Evolutionary conservation across 1,140 invertebrate genomes (phyloP).

Genomic region (Drosophila nigrodunni): DNA sequence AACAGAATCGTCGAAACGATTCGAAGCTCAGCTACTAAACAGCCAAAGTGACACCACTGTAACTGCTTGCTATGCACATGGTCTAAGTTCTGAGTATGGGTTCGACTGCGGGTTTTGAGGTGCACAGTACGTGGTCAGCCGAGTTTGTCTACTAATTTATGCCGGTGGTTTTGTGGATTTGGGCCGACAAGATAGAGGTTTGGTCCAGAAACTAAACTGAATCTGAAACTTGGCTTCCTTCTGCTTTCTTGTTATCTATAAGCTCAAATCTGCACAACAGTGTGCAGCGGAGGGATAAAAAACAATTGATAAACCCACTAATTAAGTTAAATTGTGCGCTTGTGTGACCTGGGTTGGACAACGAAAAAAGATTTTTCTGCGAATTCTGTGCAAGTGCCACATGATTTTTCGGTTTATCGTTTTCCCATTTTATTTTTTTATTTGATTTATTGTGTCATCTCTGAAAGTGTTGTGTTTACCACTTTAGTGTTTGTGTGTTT

Average conservation of each 20-base stretch:
- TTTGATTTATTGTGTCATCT: conserved; percentile 46
- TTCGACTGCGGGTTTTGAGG: neutral
- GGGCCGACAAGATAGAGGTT: conserved; percentile 60
- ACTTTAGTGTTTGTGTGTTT: conserved; percentile 60
- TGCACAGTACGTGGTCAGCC: conserved; percentile 46
- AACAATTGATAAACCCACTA: conserved; percentile 65
- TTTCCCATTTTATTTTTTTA: neutral
- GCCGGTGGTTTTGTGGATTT: conserved; percentile 68
- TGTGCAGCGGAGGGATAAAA: conserved; percentile 57
- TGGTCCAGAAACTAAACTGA: conserved; percentile 35
- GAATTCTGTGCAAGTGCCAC: conserved; percentile 47
- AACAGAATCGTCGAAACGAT: no score
- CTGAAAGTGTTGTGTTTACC: conserved; percentile 46
- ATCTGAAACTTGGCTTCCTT: conserved; percentile 43
- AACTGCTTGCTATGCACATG: no score
- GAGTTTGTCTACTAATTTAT: conserved; percentile 79
- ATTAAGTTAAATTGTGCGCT: conserved; percentile 71
- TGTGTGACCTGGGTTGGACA: conserved; percentile 46
- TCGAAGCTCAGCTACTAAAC: no score
- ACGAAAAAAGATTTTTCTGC: conserved; percentile 13
- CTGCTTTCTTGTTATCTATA: conserved; percentile 36
- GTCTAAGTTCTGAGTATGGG: no score
- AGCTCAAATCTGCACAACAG: conserved; percentile 50
- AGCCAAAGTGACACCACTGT: no score
- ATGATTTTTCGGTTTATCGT: conserved; percentile 15